phyloP scores from a whole-genome alignment of 2,113 vertebrate species.

The Chauna torquata region DNA sequence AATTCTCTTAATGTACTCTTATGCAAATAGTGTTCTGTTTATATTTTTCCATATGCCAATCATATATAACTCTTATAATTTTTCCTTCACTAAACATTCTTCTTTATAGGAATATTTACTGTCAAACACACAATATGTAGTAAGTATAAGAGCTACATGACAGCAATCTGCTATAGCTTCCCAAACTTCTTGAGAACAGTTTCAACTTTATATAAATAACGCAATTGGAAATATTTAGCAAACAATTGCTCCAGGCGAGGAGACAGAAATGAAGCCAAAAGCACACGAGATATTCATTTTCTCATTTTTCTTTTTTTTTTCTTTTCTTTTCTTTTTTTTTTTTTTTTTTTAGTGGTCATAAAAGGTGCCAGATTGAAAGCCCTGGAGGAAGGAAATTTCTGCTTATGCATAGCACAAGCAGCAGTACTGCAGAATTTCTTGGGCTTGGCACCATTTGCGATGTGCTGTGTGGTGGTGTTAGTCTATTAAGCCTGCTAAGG shows the following conservation, averaged over 20 bases:
- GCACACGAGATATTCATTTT: background rate
- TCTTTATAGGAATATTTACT: slow-evolving; percentile 25
- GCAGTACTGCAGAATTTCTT: background rate
- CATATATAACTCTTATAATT: slow-evolving; percentile 10
- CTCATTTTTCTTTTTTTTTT: background rate
- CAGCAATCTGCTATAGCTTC: background rate
- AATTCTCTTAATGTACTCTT: slow-evolving; percentile 44
- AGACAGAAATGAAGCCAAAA: background rate
- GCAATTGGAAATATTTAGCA: background rate
- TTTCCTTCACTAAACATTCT: slow-evolving; percentile 15
- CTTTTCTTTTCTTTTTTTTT: background rate
- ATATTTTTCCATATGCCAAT: slow-evolving; percentile 57
- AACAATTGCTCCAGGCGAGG: background rate
- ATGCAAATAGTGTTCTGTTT: slow-evolving; percentile 44
- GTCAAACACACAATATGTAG: background rate
- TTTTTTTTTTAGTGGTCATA: background rate
- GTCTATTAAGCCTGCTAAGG: background rate
- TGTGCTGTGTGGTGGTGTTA: background rate
- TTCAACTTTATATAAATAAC: background rate
- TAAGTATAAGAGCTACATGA: background rate
- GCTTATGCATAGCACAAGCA: background rate
- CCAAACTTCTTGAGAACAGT: background rate
- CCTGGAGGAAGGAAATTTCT: background rate
- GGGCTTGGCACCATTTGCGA: background rate
- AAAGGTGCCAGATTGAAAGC: background rate